phyloP scores from a whole-genome alignment of 2,797 vertebrate genomes.

The Falco cherrug region DNA sequence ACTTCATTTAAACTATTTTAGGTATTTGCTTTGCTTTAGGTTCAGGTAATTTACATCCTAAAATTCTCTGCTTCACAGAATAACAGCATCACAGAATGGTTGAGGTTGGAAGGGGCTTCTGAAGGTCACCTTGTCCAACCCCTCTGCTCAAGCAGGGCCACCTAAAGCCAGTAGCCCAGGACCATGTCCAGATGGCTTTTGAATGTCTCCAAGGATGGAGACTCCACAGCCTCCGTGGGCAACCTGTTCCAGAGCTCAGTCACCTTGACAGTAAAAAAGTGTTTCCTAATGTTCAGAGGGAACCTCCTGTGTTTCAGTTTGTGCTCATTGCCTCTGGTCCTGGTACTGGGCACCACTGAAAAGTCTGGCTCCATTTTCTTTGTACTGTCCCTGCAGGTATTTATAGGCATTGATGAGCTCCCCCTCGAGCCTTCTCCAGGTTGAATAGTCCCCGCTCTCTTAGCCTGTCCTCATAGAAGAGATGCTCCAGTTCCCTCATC shows the following conservation, averaged over 20 bases:
- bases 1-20: background rate
- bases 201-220: background rate
- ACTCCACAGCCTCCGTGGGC: background rate
- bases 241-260: background rate
- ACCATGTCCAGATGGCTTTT: background rate
- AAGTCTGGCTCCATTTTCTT: background rate
- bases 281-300: background rate
- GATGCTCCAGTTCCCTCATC: background rate
- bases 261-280: background rate
- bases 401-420: background rate
- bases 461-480: background rate
- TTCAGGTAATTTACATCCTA: background rate
- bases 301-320: background rate
- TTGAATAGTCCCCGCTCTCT: background rate
- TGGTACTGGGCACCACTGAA: background rate
- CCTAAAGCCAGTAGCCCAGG: background rate
- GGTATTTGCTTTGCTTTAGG: background rate
- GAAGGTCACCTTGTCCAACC: background rate
- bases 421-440: background rate
- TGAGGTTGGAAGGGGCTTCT: background rate
- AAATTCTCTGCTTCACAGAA: background rate
- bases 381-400: rapidly evolving
- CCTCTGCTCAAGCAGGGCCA: background rate
- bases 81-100: background rate
- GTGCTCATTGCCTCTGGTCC: background rate